Evolutionary conservation across 2,888 invertebrate genomes (phyloP).

Genomic region (Sthenelais limicola): DNA sequence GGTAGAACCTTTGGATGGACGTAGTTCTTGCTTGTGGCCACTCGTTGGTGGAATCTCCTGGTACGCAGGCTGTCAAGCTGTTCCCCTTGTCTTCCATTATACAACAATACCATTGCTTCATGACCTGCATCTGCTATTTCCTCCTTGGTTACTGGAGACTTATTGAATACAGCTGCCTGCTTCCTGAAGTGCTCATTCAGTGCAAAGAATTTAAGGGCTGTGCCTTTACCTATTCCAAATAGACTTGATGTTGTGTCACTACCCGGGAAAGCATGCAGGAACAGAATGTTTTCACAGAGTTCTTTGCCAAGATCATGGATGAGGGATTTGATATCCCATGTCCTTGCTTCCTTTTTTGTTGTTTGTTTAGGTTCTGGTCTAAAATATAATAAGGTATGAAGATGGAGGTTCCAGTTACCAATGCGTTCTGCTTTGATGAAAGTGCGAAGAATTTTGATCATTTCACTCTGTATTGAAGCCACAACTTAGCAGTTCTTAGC

Average conservation of each 20-base stretch:
- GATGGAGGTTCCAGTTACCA: too few relatives aligned
- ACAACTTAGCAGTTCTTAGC: slow-evolving; percentile 47
- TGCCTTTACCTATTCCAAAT: slow-evolving; percentile 38
- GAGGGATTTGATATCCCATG: too few relatives aligned
- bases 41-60: slow-evolving; percentile 47
- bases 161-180: slow-evolving; percentile 16
- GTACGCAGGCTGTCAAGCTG: not conserved
- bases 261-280: slow-evolving; percentile 38
- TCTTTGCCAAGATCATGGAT: too few relatives aligned
- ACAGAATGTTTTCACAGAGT: slow-evolving; percentile 33
- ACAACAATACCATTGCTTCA: slow-evolving; percentile 6
- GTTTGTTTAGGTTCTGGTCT: too few relatives aligned
- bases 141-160: not conserved
- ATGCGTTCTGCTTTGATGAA: slow-evolving; percentile 55
- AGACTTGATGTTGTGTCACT: slow-evolving; percentile 42
- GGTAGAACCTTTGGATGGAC: slow-evolving; percentile 52
- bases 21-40: slow-evolving; percentile 37
- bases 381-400: too few relatives aligned
- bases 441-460: slow-evolving; percentile 50
- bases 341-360: too few relatives aligned
- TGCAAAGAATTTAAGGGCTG: not conserved
- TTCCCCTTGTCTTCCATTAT: slow-evolving; percentile 26
- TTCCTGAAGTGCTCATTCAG: not conserved
- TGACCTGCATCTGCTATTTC: slow-evolving; percentile 14
- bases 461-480: slow-evolving; percentile 54